Evolutionary conservation across 2,113 vertebrate species (phyloP), one percentile per base, ranked within the genome.

Genomic region (Bubo blakistoni): DNA sequence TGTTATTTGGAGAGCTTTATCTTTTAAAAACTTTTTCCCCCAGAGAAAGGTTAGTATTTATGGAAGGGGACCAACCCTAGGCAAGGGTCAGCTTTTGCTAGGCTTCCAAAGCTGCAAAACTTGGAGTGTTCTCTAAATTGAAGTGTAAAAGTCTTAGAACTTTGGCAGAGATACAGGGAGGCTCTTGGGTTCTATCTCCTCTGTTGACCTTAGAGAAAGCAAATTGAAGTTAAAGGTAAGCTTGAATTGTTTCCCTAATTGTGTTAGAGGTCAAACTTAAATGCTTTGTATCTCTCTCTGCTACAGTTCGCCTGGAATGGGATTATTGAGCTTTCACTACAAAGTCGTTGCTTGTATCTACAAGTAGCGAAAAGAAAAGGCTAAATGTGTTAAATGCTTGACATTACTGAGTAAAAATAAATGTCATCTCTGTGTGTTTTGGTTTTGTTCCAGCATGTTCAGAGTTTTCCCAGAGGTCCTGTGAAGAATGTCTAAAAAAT

Each of bases 401-500:
- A 49, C 6, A 2, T 42, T 55, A 21, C 6, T 42, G 38, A 83
- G 21, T 54, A 72, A 87, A 93, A 81, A 59, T 57, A 81, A 76
- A 12, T 21, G 29, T 61, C 2, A 65, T 58, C 19, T 67, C 2
- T 44, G 3, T 66, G 4, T 69, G 7, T 46, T 34, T 24, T 88
- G 6, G 47, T 8, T 62, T 69, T 88, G 62, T 40, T n/a, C 24
- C 85, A 98, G 98, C 74, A 15, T 98, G 97, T 52, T 89, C 94
- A 25, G 34, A 55, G 29, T 96, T 97, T 70, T 96, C 97, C 24
- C 65, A 74, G 67, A 94, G 36, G 58, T 95, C 97, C 46, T 98
- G 98, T 86, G 98, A 98, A 26, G 95, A 97, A 76, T 98, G 98
- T 81, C 81, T 98, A 20, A 96, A 52, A 82, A 97, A 98, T 72